These are phyloP conservation scores for Leptinotarsa rubiginosa DNA, from an alignment of 2,888 invertebrate species.

Conservation along the genomic window DNA sequence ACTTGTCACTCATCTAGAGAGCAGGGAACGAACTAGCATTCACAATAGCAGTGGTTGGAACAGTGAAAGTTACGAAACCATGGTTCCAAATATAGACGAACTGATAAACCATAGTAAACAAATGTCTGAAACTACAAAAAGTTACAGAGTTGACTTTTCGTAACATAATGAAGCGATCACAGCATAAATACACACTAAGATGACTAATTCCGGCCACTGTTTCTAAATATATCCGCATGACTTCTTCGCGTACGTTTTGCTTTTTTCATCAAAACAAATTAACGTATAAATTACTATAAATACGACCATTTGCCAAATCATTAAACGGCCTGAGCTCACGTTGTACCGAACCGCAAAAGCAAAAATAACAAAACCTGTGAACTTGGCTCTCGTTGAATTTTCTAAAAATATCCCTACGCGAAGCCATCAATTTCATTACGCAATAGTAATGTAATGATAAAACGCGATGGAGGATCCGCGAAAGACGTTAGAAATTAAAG, in stretches of 20 bases:
- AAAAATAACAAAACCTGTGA: constrained; percentile 42
- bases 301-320: constrained; percentile 19
- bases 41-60: too few relatives aligned
- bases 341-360: not conserved
- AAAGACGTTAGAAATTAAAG: not conserved
- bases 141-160: too few relatives aligned
- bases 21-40: too few relatives aligned
- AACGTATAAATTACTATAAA: constrained; percentile 23
- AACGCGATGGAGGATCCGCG: constrained; percentile 1
- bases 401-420: constrained; percentile 36
- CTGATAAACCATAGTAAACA: too few relatives aligned
- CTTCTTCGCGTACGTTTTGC: constrained; percentile 17
- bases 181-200: not conserved
- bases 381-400: constrained; percentile 46
- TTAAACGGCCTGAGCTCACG: constrained; percentile 1
- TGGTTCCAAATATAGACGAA: too few relatives aligned
- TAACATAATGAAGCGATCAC: not conserved
- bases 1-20: too few relatives aligned
- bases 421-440: constrained; percentile 35
- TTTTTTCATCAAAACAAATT: constrained; percentile 29
- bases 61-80: too few relatives aligned
- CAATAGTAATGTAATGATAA: constrained; percentile 29
- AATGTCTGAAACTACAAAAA: too few relatives aligned
- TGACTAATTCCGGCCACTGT: constrained; percentile 24
- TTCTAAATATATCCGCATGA: constrained; percentile 26